Percentiles rank a stretch among this genome's conserved stretches.
These are phyloP conservation scores for Uropsilus gracilis DNA, from an alignment of 2,113 vertebrate species.

Conservation along the genomic window DNA sequence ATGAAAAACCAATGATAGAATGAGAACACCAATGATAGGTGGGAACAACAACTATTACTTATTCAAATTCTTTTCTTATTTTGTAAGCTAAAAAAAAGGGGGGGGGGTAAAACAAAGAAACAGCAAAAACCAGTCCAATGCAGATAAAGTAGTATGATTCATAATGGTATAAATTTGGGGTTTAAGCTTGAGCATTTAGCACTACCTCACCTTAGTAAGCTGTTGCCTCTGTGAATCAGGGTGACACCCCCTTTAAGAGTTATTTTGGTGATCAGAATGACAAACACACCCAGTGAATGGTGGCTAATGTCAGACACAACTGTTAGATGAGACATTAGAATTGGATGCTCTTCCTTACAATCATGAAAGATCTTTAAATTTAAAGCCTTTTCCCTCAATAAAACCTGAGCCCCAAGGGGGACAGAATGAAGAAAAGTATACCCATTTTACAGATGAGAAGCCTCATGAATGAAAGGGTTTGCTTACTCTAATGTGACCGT, in stretches of 20 bases:
- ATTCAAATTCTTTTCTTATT: background rate
- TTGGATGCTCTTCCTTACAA: background rate
- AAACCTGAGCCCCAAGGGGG: background rate
- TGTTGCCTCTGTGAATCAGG: background rate
- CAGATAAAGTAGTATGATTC: too few species aligned
- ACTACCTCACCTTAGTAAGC: background rate
- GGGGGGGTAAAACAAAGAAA: background rate
- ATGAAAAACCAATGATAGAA: too few species aligned
- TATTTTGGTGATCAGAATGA: background rate
- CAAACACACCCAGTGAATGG: background rate
- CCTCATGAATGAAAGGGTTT: background rate
- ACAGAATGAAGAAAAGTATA: background rate
- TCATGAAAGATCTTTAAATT: background rate
- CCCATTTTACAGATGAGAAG: background rate
- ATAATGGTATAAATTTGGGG: background rate
- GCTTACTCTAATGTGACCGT: background rate
- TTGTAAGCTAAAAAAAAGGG: background rate
- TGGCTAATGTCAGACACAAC: too few species aligned
- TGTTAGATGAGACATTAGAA: background rate
- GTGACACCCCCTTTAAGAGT: background rate
- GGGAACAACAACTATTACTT: conserved; percentile 22
- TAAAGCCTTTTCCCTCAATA: background rate
- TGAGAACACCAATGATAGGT: too few species aligned
- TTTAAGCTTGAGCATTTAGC: background rate
- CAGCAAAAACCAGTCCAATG: background rate